phyloP scores from a whole-genome alignment of 2,113 vertebrate species.

The Antechinus flavipes region DNA sequence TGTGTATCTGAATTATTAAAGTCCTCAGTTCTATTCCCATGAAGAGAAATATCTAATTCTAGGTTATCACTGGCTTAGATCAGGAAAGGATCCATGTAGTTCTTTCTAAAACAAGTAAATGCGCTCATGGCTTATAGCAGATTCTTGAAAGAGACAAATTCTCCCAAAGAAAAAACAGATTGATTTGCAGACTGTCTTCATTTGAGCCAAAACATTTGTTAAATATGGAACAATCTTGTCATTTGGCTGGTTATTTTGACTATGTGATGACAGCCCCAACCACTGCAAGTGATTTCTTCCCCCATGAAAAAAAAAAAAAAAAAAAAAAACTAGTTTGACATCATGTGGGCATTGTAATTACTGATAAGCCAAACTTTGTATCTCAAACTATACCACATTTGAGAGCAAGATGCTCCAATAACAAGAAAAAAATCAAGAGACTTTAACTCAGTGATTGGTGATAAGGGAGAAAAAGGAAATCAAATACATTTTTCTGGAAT shows the following conservation, averaged over 20 bases:
- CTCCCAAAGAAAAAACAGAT: background rate
- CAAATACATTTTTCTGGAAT: conserved; percentile 19
- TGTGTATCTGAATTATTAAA: background rate
- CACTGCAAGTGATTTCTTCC: background rate
- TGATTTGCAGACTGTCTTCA: background rate
- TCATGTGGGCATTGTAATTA: background rate
- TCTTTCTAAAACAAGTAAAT: background rate
- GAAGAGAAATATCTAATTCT: background rate
- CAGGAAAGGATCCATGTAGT: background rate
- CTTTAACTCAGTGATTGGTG: conserved; percentile 22
- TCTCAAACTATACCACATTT: background rate
- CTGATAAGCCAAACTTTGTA: background rate
- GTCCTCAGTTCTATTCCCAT: background rate
- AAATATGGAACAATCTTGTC: background rate
- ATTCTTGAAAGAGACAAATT: background rate
- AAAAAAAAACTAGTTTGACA: background rate
- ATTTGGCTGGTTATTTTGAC: background rate
- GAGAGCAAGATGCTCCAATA: conserved; percentile 1
- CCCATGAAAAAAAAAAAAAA: background rate
- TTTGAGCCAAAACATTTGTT: background rate
- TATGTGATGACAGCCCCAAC: background rate
- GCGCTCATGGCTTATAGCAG: background rate
- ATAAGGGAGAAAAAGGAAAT: background rate
- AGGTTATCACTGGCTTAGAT: background rate
- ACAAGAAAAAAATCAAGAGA: background rate